Evolutionary conservation across 1,140 invertebrate species (phyloP), one percentile per base, ranked within the genome.

Genomic region (Magallana gigas): DNA sequence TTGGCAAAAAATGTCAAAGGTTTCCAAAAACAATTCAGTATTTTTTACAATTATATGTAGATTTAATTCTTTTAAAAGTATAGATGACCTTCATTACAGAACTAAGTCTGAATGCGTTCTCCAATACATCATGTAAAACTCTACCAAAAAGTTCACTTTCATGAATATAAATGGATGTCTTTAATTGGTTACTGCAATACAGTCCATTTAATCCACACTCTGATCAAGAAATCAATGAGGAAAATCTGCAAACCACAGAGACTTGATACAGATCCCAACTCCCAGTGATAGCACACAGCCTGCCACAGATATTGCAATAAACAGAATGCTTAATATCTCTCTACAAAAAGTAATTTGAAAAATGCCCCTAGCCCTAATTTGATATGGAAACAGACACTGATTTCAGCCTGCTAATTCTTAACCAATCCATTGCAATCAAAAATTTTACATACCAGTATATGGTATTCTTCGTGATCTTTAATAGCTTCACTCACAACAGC

Each of bases 381-480:
- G 36, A 48, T 48, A 48, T 5, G 36, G 36, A 48, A 48, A 48
- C 36, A 48, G 36, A 48, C 36, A 48, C 36, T 48, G 5, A 48
- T 4, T 2, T 2, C 2, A 48, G 36, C 36, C 36, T 48, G 2
- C 36, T 48, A 48, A 48, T 48, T 5, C 36, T 4, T 48, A 4
- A 48, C 36, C 36, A 48, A 48, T 48, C 36, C 36, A 48, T 48
- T 48, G 36, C 36, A 48, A 48, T 48, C 36, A 2, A 48, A 48
- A 48, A 48, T 48, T 11, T 36, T 81, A 94, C 95, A 96, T 95
- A 98, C 98, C 97, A 99, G 96, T 92, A 99, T 97, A 93, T 98
- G 98, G 96, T 99, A 98, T 94, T 98, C 97, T 93, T 98, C 97
- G 95, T 98, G 96, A 87, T 97, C 98, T 94, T 97, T 97, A 91